A percentile compares a stretch with the other conserved stretches of the same genome.
Conservation (phyloP, 2,113 vertebrate species). For the Lycocorax pyrrhopterus region DNA sequence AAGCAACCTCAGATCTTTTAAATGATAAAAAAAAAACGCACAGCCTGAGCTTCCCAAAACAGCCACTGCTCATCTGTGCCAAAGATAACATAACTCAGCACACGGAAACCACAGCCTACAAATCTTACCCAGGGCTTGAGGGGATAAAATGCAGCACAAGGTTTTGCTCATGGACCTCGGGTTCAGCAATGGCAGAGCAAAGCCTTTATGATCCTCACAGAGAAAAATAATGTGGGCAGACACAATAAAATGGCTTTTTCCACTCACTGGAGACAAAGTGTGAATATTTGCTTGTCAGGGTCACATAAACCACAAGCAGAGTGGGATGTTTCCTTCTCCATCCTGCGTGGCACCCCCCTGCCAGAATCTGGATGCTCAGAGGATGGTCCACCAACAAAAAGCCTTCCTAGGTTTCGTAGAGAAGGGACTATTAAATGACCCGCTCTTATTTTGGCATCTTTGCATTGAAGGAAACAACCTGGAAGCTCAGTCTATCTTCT, state of each 20-base stretch:
- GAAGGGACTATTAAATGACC: neutral
- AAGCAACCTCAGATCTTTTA: neutral
- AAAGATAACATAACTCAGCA: neutral
- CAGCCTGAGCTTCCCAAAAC: neutral
- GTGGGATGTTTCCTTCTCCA: neutral
- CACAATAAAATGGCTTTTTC: neutral
- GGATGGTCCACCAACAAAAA: neutral
- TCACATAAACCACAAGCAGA: neutral
- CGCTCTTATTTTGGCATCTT: neutral
- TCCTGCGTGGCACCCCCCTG: accelerated
- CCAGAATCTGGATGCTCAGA: neutral
- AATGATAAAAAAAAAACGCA: neutral
- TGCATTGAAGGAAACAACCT: neutral
- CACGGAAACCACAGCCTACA: neutral
- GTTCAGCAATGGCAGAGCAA: neutral
- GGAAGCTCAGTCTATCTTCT: neutral
- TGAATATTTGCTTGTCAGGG: neutral
- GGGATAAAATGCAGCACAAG: neutral
- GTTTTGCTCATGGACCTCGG: neutral
- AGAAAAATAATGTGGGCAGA: accelerated
- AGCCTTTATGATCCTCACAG: neutral
- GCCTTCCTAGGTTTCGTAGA: neutral
- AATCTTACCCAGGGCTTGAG: neutral
- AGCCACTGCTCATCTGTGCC: neutral
- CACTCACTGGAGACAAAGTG: neutral